Conservation (phyloP, 1,140 invertebrate genomes). For the Heterodera carotae region DNA sequence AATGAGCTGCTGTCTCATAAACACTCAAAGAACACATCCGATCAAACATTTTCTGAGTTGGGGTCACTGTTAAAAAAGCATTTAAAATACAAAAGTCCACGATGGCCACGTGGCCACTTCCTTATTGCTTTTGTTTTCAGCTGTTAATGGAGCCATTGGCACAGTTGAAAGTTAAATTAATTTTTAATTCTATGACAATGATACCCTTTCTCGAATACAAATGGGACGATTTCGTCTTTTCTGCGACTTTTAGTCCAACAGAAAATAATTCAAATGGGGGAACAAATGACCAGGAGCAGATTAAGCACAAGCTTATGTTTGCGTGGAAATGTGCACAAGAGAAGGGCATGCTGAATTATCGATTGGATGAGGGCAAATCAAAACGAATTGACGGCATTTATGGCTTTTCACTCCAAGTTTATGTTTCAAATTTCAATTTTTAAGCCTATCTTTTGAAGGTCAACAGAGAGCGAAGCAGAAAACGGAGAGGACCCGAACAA, state of each 20-base stretch:
- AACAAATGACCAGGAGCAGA: slow-evolving; percentile 35
- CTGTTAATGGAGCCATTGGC: no score
- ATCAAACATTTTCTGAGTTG: not conserved
- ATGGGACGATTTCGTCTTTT: slow-evolving; percentile 45
- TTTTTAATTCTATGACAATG: not conserved
- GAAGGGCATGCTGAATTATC: slow-evolving; percentile 58
- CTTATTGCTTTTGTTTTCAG: no score
- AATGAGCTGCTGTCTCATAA: slow-evolving; percentile 61
- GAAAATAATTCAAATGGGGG: slow-evolving; percentile 32
- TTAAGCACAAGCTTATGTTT: slow-evolving; percentile 53
- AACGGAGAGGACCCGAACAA: slow-evolving; percentile 61
- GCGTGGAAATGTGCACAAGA: slow-evolving; percentile 57
- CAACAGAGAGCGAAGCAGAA: slow-evolving; percentile 59
- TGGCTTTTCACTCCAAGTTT: slow-evolving; percentile 60
- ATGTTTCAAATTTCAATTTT: slow-evolving; percentile 6
- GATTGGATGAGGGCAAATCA: slow-evolving; percentile 60
- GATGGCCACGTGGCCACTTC: no score
- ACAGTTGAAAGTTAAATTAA: no score
- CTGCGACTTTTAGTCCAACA: slow-evolving; percentile 34
- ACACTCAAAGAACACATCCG: slow-evolving; percentile 41
- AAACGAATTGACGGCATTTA: slow-evolving; percentile 60
- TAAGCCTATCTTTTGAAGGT: slow-evolving; percentile 47
- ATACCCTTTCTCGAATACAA: slow-evolving; percentile 51
- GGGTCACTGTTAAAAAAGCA: no score
- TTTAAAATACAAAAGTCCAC: no score